phyloP scores from a whole-genome alignment of 2,888 invertebrate genomes.

The Pachycephus smyrnensis region DNA sequence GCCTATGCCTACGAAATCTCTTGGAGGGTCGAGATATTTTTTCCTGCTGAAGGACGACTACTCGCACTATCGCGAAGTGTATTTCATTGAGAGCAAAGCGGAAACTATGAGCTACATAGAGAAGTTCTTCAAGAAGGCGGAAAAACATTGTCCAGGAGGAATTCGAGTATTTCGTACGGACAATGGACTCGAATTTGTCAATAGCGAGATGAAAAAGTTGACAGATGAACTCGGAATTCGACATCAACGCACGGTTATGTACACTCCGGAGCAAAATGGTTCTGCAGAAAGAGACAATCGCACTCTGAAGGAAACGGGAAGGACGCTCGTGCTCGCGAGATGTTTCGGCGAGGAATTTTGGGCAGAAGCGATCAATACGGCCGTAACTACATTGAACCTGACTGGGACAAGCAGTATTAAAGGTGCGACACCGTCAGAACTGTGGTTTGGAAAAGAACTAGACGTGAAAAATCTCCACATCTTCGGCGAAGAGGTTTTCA shows the following conservation, averaged over 20 bases:
- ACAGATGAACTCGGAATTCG: background rate
- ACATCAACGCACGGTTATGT: background rate
- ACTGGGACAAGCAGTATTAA: too few relatives aligned
- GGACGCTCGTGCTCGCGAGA: too few relatives aligned
- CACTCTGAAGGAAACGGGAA: constrained; percentile 1
- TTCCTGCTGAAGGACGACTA: constrained; percentile 19
- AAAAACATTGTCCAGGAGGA: background rate
- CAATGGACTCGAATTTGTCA: constrained; percentile 4
- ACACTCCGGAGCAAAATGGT: constrained; percentile 8
- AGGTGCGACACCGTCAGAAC: too few relatives aligned
- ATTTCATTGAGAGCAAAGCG: background rate
- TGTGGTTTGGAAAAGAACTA: too few relatives aligned
- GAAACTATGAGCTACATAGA: background rate
- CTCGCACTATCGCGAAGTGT: background rate
- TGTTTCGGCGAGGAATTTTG: too few relatives aligned
- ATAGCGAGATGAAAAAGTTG: background rate
- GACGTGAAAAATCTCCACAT: too few relatives aligned
- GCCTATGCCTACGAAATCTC: constrained; percentile 25
- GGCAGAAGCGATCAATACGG: too few relatives aligned
- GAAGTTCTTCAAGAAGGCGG: background rate
- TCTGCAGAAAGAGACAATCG: constrained; percentile 9
- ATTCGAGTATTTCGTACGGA: background rate
- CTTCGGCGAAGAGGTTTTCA: too few relatives aligned
- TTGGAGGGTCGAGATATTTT: constrained; percentile 25
- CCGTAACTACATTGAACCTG: too few relatives aligned